Percentiles rank a stretch among this genome's conserved stretches.
These are phyloP conservation scores for Varanus salvator DNA, from an alignment of 2,113 vertebrate species.

Conservation along the genomic window DNA sequence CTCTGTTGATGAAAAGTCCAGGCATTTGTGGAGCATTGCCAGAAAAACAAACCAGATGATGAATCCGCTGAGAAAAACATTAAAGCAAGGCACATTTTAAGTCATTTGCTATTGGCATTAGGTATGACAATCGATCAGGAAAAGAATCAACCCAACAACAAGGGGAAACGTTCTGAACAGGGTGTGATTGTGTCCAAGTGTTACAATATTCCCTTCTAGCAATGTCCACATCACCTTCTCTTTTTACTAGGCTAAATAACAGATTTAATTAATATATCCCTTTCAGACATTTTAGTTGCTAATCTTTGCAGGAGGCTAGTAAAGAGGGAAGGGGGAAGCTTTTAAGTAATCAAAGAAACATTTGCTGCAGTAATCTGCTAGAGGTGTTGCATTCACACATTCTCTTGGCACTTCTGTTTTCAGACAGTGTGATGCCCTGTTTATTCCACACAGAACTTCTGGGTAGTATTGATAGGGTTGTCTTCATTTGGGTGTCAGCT, in stretches of 20 bases:
- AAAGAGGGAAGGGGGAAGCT: background rate
- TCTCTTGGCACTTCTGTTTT: background rate
- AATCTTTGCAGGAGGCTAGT: background rate
- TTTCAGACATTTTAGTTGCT: conserved; percentile 18
- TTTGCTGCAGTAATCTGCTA: background rate
- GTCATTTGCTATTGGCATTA: background rate
- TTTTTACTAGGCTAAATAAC: background rate
- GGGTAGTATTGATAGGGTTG: background rate
- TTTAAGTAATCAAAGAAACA: background rate
- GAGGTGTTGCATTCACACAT: background rate
- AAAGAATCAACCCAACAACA: background rate
- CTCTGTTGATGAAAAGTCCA: background rate
- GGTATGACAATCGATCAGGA: background rate
- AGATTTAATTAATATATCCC: conserved; percentile 17
- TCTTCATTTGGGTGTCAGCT: background rate
- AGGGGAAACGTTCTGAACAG: background rate
- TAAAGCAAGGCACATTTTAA: background rate
- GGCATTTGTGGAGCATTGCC: background rate
- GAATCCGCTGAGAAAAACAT: background rate
- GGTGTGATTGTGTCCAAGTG: background rate
- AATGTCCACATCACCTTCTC: background rate
- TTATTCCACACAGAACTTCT: background rate
- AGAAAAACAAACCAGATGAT: background rate
- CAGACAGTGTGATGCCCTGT: background rate
- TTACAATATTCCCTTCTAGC: background rate